These are phyloP conservation scores for Apistogramma diplotaenia DNA, from an alignment of 2,113 vertebrate species.

Conservation along the genomic window DNA sequence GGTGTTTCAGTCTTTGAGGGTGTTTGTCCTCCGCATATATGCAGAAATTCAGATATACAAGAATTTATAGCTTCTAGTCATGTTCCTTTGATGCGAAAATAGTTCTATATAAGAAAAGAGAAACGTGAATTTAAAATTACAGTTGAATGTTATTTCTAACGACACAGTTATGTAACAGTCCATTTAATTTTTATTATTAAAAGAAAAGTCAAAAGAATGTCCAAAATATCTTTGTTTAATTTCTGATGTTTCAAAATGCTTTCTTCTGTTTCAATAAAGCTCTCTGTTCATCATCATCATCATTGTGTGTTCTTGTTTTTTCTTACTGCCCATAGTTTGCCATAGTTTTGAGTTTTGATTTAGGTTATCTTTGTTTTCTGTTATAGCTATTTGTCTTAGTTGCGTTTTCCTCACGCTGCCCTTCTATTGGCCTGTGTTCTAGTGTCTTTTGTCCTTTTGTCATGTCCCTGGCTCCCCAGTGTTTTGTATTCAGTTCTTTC, in stretches of 20 bases:
- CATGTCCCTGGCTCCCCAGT: no score
- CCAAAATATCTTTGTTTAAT: not conserved
- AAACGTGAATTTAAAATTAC: not conserved
- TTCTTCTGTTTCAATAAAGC: constrained; percentile 32
- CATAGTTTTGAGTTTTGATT: no score
- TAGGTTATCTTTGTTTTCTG: no score
- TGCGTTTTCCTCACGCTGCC: no score
- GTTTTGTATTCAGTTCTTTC: no score
- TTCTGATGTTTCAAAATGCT: constrained; percentile 16
- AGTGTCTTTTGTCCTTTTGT: no score
- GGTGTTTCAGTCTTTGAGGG: not conserved
- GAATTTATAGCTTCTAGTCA: not conserved
- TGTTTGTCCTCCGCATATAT: not conserved
- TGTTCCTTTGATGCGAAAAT: not conserved
- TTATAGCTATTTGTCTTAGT: no score
- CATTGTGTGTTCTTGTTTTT: not conserved
- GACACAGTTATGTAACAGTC: not conserved
- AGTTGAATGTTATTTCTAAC: not conserved
- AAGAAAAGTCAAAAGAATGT: not conserved
- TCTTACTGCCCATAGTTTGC: not conserved
- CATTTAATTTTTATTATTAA: not conserved
- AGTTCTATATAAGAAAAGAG: not conserved
- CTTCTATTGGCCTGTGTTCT: no score
- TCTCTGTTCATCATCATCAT: not conserved
- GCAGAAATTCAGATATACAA: not conserved